Conservation (phyloP, 2,113 vertebrate species). For the Sterrhoptilus dennistouni region DNA sequence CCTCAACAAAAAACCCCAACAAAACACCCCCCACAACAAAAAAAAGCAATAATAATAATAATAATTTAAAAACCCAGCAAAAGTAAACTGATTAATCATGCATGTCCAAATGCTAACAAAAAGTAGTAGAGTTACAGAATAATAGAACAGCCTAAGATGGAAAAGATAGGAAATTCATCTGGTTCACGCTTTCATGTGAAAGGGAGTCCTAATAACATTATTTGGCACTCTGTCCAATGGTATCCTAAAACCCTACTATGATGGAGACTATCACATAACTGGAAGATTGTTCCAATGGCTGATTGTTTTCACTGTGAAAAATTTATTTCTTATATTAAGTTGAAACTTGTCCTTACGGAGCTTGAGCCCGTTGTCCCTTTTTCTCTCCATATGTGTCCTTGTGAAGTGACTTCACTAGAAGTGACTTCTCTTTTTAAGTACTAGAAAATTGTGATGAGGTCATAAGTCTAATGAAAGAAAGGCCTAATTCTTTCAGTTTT, state of each 20-base stretch:
- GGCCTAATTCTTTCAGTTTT: background rate
- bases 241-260: background rate
- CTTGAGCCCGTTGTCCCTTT: background rate
- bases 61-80: no score
- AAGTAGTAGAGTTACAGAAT: background rate
- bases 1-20: background rate
- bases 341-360: background rate
- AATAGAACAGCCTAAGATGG: background rate
- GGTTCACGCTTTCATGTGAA: background rate
- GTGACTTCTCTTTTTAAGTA: background rate
- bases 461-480: background rate
- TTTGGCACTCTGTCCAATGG: background rate
- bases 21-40: background rate
- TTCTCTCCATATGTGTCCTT: background rate
- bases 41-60: background rate
- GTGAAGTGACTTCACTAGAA: background rate
- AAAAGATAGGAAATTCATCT: background rate
- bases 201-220: background rate
- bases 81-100: background rate
- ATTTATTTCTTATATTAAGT: background rate
- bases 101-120: background rate
- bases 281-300: background rate
- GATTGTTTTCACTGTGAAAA: background rate
- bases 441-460: background rate
- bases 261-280: background rate